phyloP scores from a whole-genome alignment of 2,113 vertebrate genomes.

The Psophia crepitans region DNA sequence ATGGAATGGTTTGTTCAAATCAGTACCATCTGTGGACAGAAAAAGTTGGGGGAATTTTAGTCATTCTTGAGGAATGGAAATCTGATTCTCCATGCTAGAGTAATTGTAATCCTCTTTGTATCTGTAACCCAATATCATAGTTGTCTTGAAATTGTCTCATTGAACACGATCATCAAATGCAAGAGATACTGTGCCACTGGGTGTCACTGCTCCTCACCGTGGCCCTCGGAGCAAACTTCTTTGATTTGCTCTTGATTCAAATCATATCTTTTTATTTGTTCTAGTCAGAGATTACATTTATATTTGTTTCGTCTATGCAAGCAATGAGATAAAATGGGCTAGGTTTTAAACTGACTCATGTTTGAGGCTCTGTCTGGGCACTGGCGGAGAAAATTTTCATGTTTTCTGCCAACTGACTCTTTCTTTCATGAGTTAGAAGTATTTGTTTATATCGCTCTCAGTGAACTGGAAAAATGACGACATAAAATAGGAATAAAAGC shows the following conservation, averaged over 20 bases:
- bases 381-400: background rate
- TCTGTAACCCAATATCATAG: slow-evolving; percentile 77
- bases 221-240: background rate
- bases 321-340: background rate
- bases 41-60: slow-evolving; percentile 70
- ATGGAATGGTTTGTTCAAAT: slow-evolving; percentile 77
- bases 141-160: slow-evolving; percentile 71
- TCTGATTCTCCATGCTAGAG: slow-evolving; percentile 78
- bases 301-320: background rate
- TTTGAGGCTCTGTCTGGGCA: background rate
- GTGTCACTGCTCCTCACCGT: slow-evolving; percentile 57
- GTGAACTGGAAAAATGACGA: background rate
- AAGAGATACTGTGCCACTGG: slow-evolving; percentile 54
- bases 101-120: slow-evolving; percentile 79
- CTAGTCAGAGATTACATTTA: background rate
- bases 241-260: background rate
- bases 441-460: background rate
- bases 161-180: slow-evolving; percentile 56
- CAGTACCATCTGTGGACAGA: slow-evolving; percentile 76
- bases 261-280: background rate
- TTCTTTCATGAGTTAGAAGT: background rate
- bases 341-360: background rate
- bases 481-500: background rate
- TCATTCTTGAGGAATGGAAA: slow-evolving; percentile 81
- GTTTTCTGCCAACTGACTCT: background rate